Percentiles rank a stretch among this genome's conserved stretches.
Conservation (phyloP, 2,888 invertebrate species). For the Eugnorisma glareosa region DNA sequence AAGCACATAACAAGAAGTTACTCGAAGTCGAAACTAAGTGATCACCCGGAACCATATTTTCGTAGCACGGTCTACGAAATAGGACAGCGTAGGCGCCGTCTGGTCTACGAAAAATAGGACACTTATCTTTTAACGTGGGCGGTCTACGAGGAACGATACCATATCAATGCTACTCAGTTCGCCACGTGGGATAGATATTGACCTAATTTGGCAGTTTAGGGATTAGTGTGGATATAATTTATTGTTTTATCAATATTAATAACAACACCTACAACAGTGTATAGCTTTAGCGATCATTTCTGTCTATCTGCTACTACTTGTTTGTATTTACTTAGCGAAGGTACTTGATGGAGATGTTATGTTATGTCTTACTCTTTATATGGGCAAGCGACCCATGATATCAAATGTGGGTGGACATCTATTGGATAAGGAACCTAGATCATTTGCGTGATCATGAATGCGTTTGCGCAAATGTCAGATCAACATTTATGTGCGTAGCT, state of each 20-base stretch:
- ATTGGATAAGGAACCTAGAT: conserved; percentile 27
- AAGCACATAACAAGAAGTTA: background rate
- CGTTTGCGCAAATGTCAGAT: conserved; percentile 47
- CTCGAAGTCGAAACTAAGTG: conserved; percentile 8
- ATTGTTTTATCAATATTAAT: conserved; percentile 14
- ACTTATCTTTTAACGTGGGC: conserved; percentile 39
- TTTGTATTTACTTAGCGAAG: background rate
- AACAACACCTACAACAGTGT: background rate
- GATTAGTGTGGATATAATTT: conserved; percentile 4
- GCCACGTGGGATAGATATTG: conserved; percentile 3
- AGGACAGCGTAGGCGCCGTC: conserved; percentile 44
- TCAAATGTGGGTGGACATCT: conserved; percentile 35
- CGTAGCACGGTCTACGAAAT: conserved; percentile 39
- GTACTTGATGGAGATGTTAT: conserved; percentile 1
- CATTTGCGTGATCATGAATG: conserved; percentile 42
- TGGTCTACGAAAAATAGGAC: conserved; percentile 47
- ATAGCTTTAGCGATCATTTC: background rate
- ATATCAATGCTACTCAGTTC: conserved; percentile 1
- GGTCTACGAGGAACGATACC: conserved; percentile 38
- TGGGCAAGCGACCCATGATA: background rate
- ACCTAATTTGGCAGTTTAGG: conserved; percentile 7
- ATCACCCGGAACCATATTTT: conserved; percentile 14
- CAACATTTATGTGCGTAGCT: conserved; percentile 27
- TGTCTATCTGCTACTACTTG: background rate
- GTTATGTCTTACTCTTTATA: conserved; percentile 16